phyloP scores from a whole-genome alignment of 1,140 invertebrate species.

The Piezodorus guildinii region DNA sequence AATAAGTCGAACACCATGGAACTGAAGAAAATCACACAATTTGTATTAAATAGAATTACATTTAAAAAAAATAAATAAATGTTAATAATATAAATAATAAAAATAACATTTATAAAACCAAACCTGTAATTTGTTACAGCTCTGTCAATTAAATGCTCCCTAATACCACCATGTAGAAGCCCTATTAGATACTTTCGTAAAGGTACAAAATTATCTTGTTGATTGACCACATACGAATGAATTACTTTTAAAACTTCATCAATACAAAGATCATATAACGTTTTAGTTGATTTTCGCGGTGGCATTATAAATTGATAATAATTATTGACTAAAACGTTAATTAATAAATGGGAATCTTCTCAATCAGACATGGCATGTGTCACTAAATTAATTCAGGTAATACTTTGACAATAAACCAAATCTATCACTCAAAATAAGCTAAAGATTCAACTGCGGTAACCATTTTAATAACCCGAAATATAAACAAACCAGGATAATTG shows the following conservation, averaged over 20 bases:
- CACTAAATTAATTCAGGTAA: too few relatives aligned
- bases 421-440: too few relatives aligned
- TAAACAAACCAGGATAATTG: too few relatives aligned
- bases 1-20: conserved; percentile 4
- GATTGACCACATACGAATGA: conserved; percentile 11
- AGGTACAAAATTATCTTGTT: neutral
- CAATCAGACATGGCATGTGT: too few relatives aligned
- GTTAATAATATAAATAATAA: neutral
- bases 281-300: conserved; percentile 16
- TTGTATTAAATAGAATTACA: neutral
- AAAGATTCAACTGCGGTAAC: too few relatives aligned
- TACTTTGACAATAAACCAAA: too few relatives aligned
- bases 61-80: neutral
- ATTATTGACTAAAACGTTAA: too few relatives aligned
- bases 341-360: too few relatives aligned
- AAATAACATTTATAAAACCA: neutral
- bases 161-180: conserved; percentile 20
- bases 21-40: neutral
- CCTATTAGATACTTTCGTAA: conserved; percentile 16
- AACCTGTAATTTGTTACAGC: conserved; percentile 18
- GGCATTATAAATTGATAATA: conserved; percentile 15
- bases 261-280: conserved; percentile 13
- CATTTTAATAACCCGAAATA: too few relatives aligned
- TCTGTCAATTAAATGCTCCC: conserved; percentile 21
- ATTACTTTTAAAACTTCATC: conserved; percentile 11